These are phyloP conservation scores for Solenodon paradoxus DNA, from an alignment of 2,113 vertebrate species.

Conservation along the genomic window DNA sequence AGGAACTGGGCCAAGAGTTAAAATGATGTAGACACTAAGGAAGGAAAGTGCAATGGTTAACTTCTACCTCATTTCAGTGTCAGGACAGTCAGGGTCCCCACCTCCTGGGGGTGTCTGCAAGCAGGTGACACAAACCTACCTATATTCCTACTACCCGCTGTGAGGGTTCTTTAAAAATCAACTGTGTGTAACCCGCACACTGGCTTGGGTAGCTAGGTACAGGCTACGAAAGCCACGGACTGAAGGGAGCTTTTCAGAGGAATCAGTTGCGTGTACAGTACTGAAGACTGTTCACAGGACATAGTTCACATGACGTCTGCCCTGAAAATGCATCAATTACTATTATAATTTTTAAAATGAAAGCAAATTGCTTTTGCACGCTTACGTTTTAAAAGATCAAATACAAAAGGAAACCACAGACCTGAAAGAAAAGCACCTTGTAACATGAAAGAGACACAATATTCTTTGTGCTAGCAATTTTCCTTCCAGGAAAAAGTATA, in stretches of 20 bases:
- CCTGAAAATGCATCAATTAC: neutral
- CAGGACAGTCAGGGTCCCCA: neutral
- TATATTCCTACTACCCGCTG: neutral
- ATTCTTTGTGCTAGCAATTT: neutral
- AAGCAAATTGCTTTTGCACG: neutral
- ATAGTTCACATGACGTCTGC: too few relatives aligned
- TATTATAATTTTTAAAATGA: neutral
- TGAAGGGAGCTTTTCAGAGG: too few relatives aligned
- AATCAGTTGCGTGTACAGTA: neutral
- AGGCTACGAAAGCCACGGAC: too few relatives aligned
- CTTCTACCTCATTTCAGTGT: neutral
- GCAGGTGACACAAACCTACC: neutral
- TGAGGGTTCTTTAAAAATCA: neutral
- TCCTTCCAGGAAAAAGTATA: neutral
- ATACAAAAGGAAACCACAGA: neutral
- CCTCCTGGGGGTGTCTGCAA: accelerated
- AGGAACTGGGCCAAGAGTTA: neutral
- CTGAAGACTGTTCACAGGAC: neutral
- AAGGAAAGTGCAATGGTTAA: neutral
- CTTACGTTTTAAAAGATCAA: neutral
- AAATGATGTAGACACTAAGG: neutral
- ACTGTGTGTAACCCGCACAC: too few relatives aligned
- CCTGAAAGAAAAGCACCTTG: neutral
- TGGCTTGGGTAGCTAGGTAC: too few relatives aligned
- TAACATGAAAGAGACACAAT: neutral